Conservation (phyloP, 2,888 invertebrate species). For the Auanema sp. region DNA sequence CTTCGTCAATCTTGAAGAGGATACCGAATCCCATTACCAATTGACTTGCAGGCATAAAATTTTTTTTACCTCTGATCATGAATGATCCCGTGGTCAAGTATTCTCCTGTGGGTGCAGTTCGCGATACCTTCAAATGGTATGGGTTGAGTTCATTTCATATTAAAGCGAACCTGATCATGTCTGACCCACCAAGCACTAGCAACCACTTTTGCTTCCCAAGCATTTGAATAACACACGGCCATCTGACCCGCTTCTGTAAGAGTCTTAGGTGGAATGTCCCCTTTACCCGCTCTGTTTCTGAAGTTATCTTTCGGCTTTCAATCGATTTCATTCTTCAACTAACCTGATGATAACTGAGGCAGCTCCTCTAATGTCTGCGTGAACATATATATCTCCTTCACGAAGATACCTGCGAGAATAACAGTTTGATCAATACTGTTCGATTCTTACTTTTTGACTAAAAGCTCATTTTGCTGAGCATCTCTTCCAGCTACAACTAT, state of each 20-base stretch:
- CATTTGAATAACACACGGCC: slow-evolving; percentile 93
- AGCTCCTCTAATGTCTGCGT: slow-evolving; percentile 90
- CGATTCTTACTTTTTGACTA: slow-evolving; percentile 77
- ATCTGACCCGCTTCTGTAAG: slow-evolving; percentile 86
- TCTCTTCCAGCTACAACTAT: slow-evolving; percentile 84
- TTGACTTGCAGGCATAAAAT: slow-evolving; percentile 88
- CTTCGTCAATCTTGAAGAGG: slow-evolving; percentile 87
- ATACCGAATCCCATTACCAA: slow-evolving; percentile 90
- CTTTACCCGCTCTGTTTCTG: slow-evolving; percentile 30
- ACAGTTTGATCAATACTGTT: slow-evolving; percentile 54
- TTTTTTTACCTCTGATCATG: slow-evolving; percentile 93
- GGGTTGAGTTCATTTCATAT: not conserved
- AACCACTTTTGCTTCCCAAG: slow-evolving; percentile 96
- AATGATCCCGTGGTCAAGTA: slow-evolving; percentile 88
- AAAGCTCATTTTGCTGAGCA: slow-evolving; percentile 94
- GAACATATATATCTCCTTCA: slow-evolving; percentile 85
- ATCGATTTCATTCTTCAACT: too few relatives aligned
- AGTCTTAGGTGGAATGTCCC: slow-evolving; percentile 83
- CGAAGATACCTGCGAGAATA: slow-evolving; percentile 50
- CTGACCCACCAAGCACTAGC: slow-evolving; percentile 96
- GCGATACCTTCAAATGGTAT: slow-evolving; percentile 75
- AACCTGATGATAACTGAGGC: slow-evolving; percentile 74
- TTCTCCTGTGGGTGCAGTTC: slow-evolving; percentile 96
- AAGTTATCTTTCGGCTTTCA: too few relatives aligned
- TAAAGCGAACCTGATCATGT: slow-evolving; percentile 74